Evolutionary conservation across 2,797 vertebrate genomes (phyloP), one percentile per base, ranked within the genome.

Genomic region (Poeciliopsis infans): DNA sequence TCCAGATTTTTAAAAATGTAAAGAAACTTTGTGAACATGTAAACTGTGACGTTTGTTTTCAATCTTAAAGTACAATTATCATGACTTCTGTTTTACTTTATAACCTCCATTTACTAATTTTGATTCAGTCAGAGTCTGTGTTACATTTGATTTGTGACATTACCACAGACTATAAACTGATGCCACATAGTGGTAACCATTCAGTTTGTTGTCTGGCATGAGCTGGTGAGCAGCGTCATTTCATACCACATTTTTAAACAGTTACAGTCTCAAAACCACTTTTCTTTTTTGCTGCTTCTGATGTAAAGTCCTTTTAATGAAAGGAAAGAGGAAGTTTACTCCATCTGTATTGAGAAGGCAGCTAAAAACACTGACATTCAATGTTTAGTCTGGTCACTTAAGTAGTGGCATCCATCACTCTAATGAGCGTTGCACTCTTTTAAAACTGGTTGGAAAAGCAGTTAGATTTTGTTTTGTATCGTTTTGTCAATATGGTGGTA

Each of bases 71-170:
- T n/a, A 25, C 23, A 25, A 90, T 89, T 79, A 79, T 90, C 83
- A 18, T 61, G 59, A 1, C 59, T 31, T 72, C 88, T 41, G 76
- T 86, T 84, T 83, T 83, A 73, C 81, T 61, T 33, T 61, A 31
- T 33, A 15, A 7, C 5, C 72, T 72, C 41, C 28, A 7, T 83
- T 83, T 85, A 84, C 36, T 80, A 83, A 61, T 47, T 85, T 49
- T 55, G 66, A 84, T 72, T 80, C 59, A 82, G 78, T 85, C 31
- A 87, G 81, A 57, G 88, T 90, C 64, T 77, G 47, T 36, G 76
- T 84, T 86, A 78, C 43, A n/a, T 87, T 87, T 76, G 72, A 61
- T 49, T 78, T 75, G 53, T 81, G 74, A 86, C 77, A 89, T 88
- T 91, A 89, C 87, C 86, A 81, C 28, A 28, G 28, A 16, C 31